These are phyloP conservation scores for Sitophilus oryzae DNA, from an alignment of 1,140 invertebrate genomes.

Conservation along the genomic window DNA sequence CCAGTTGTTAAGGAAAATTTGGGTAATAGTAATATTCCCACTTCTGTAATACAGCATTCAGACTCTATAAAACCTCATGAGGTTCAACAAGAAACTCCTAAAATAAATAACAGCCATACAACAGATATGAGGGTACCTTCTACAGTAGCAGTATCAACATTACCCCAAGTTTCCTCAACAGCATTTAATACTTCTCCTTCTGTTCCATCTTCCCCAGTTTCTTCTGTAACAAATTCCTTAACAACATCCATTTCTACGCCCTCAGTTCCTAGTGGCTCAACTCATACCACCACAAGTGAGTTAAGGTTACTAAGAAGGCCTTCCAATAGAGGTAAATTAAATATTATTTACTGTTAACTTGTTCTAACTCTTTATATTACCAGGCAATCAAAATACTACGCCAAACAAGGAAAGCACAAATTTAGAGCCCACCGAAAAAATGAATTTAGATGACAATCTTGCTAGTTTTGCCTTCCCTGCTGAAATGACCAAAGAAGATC, in stretches of 20 bases:
- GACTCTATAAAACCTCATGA: background rate
- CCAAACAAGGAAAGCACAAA: background rate
- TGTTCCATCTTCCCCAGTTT: background rate
- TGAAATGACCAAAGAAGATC: background rate
- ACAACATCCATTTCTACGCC: constrained; percentile 3
- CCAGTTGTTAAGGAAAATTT: constrained; percentile 1
- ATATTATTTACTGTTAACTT: background rate
- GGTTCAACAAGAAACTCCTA: background rate
- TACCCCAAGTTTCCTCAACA: background rate
- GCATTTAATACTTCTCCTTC: background rate
- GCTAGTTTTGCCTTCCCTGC: background rate
- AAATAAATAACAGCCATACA: constrained; percentile 4
- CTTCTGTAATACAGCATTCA: constrained; percentile 2
- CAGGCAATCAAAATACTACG: background rate
- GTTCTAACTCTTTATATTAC: background rate
- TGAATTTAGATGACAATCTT: background rate
- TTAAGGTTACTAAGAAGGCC: constrained; percentile 14
- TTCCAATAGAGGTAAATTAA: constrained; percentile 11
- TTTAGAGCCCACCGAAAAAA: background rate
- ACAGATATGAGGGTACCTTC: constrained; percentile 1
- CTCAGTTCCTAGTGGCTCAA: constrained; percentile 7
- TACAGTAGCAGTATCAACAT: background rate
- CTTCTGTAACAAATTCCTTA: background rate
- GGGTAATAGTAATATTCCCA: background rate
- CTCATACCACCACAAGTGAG: constrained; percentile 18